These are phyloP conservation scores for Lipotes vexillifer DNA, from an alignment of 2,113 vertebrate genomes.

Conservation along the genomic window DNA sequence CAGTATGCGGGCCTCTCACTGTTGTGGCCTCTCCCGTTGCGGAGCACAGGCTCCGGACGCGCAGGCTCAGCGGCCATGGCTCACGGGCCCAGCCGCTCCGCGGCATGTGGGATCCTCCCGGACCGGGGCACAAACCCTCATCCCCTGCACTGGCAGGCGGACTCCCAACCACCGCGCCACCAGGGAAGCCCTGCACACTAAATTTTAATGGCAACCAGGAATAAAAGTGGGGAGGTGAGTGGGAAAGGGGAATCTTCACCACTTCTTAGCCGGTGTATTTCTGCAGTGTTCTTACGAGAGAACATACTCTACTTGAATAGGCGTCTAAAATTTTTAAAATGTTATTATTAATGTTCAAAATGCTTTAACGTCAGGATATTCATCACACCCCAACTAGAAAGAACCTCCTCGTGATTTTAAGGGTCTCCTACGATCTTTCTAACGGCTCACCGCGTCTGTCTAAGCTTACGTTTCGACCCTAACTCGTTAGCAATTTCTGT, in stretches of 20 bases:
- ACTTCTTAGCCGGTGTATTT: not conserved
- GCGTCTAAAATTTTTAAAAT: not conserved
- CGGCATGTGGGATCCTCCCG: too few relatives aligned
- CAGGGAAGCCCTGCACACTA: too few relatives aligned
- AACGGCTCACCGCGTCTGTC: accelerated
- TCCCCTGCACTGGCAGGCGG: too few relatives aligned
- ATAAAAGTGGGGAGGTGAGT: not conserved
- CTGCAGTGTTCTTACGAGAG: not conserved
- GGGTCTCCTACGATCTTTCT: not conserved
- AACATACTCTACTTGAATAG: not conserved
- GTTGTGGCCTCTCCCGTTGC: too few relatives aligned
- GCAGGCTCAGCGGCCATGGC: too few relatives aligned
- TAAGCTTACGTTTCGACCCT: not conserved
- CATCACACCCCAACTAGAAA: not conserved
- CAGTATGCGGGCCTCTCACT: too few relatives aligned
- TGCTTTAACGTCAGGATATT: not conserved
- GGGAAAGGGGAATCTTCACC: not conserved
- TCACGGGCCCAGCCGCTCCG: too few relatives aligned
- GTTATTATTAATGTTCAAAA: too few relatives aligned
- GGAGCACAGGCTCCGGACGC: too few relatives aligned
- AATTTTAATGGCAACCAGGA: not conserved
- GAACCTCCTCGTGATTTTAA: not conserved
- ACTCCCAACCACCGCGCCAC: too few relatives aligned
- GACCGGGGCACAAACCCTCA: too few relatives aligned
- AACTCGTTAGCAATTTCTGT: accelerated